Evolutionary conservation across 2,888 invertebrate genomes (phyloP).

Genomic region (Branchinecta sandiegonensis): DNA sequence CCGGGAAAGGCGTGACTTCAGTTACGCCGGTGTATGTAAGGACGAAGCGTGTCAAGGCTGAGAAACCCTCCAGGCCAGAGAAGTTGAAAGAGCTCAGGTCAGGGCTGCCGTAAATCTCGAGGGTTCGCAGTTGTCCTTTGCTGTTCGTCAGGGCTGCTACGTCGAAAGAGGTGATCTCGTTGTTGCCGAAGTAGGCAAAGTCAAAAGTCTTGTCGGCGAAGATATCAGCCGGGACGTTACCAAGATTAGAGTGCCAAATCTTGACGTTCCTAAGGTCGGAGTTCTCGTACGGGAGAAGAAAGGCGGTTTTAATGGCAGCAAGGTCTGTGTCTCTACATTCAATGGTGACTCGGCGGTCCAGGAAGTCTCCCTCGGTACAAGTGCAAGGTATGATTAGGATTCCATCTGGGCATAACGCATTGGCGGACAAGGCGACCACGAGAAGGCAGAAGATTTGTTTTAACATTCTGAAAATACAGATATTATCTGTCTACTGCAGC

Average conservation of each 20-base stretch:
- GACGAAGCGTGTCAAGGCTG: not conserved
- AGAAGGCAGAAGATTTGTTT: no score
- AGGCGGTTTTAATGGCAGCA: not conserved
- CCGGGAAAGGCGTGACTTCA: not conserved
- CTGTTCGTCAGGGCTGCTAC: not conserved
- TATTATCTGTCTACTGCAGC: no score
- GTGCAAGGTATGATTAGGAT: not conserved
- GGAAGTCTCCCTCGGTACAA: conserved; percentile 10
- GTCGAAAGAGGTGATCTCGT: not conserved
- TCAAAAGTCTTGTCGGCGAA: not conserved
- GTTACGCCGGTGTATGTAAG: not conserved
- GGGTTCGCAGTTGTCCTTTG: not conserved
- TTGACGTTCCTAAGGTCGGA: not conserved
- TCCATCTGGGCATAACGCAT: not conserved
- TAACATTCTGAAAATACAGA: no score
- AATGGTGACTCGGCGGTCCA: not conserved
- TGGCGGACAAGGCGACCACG: no score
- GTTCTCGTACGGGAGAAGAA: not conserved
- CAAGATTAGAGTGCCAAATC: conserved; percentile 10
- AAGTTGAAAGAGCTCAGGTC: not conserved
- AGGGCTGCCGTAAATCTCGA: not conserved
- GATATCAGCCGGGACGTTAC: not conserved
- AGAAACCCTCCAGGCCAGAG: not conserved
- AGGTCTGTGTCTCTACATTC: not conserved
- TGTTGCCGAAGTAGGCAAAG: not conserved